Evolutionary conservation across 2,888 invertebrate species (phyloP).

Genomic region (Philereme vetulata): DNA sequence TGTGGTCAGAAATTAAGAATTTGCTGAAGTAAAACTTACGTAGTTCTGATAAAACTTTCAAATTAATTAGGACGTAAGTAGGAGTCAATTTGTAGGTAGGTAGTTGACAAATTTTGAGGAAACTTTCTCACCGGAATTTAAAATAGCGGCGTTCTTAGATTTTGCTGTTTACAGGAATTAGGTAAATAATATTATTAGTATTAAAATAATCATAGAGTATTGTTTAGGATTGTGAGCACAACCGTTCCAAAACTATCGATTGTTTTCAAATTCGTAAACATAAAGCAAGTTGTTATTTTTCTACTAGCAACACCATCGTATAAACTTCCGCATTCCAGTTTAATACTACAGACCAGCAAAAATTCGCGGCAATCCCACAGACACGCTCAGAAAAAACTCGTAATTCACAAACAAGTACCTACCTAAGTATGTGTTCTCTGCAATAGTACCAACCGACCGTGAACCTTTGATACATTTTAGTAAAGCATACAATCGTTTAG

Average conservation of each 20-base stretch:
- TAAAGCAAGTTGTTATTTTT: not conserved
- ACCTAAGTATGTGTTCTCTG: conserved; percentile 10
- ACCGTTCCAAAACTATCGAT: too few relatives aligned
- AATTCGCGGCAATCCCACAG: conserved; percentile 24
- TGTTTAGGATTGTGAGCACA: too few relatives aligned
- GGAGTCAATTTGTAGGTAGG: too few relatives aligned
- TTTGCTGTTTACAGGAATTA: too few relatives aligned
- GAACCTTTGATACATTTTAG: conserved; percentile 7
- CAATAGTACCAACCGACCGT: conserved; percentile 15
- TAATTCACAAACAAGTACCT: conserved; percentile 5
- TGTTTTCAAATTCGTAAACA: too few relatives aligned
- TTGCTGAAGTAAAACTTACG: not conserved
- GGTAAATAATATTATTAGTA: too few relatives aligned
- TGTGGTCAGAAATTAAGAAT: not conserved
- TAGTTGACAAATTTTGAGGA: too few relatives aligned
- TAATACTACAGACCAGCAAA: conserved; percentile 29
- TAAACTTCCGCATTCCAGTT: conserved; percentile 32
- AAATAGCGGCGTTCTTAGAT: too few relatives aligned
- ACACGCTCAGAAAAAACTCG: conserved; percentile 26
- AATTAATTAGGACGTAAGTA: too few relatives aligned
- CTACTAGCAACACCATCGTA: not conserved
- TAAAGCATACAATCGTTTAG: conserved; percentile 30
- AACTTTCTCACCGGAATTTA: too few relatives aligned
- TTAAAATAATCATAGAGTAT: too few relatives aligned
- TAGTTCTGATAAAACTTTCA: too few relatives aligned